These are phyloP conservation scores for Thalassoma bifasciatum DNA, from an alignment of 2,113 vertebrate species.

Conservation along the genomic window DNA sequence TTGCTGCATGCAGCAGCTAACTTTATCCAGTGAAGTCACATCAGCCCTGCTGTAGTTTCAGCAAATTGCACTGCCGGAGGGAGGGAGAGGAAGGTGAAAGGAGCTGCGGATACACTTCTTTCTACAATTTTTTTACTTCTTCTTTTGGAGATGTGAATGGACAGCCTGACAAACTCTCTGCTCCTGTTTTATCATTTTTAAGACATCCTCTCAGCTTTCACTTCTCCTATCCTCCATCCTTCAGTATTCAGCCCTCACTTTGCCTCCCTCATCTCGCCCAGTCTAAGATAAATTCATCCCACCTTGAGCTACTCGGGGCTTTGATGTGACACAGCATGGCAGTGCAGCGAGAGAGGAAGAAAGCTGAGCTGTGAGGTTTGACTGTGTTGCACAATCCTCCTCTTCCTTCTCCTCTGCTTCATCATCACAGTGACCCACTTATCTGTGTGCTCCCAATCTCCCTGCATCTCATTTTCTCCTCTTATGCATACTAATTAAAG, in stretches of 20 bases:
- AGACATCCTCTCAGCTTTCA: neutral
- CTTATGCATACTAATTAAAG: conserved; percentile 4
- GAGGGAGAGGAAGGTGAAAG: neutral
- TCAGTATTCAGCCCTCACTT: neutral
- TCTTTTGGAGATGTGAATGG: neutral
- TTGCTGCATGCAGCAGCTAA: conserved; percentile 71
- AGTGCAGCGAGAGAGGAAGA: conserved; percentile 38
- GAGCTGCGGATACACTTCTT: conserved; percentile 1
- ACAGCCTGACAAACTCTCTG: neutral
- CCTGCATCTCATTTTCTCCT: conserved; percentile 21
- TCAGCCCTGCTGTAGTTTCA: conserved; percentile 49
- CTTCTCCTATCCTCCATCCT: neutral
- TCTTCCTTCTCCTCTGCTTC: conserved; percentile 51
- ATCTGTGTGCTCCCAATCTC: conserved; percentile 27
- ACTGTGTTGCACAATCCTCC: conserved; percentile 59
- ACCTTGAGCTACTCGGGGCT: conserved; percentile 53
- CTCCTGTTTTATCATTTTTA: neutral
- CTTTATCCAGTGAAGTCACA: conserved; percentile 64
- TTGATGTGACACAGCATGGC: conserved; percentile 62
- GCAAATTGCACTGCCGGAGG: conserved; percentile 46
- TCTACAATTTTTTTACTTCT: neutral
- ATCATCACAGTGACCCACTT: conserved; percentile 70
- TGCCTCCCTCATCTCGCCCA: neutral
- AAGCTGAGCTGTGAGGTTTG: conserved; percentile 65
- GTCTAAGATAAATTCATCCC: conserved; percentile 58